Conservation (phyloP, 2,113 vertebrate genomes). For the Sphyrna mokarran region DNA sequence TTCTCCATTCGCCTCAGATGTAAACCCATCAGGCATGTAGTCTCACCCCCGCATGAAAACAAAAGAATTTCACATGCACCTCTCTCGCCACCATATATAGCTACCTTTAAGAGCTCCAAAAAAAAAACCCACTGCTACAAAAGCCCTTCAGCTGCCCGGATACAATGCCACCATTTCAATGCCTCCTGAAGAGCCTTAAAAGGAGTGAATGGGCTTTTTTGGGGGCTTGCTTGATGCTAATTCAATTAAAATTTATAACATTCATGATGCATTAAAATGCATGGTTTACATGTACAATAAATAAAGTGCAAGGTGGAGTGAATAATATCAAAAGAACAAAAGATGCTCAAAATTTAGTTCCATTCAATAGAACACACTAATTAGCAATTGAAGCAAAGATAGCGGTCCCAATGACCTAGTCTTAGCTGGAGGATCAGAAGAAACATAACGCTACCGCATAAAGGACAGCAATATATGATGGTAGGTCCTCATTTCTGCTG, state of each 20-base stretch:
- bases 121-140: background rate
- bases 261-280: background rate
- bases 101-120: background rate
- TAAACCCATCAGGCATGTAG: background rate
- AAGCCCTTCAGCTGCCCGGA: background rate
- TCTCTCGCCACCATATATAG: slow-evolving; percentile 5
- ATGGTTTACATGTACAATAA: background rate
- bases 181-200: background rate
- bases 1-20: slow-evolving; percentile 39
- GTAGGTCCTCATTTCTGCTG: background rate
- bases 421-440: background rate
- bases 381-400: background rate
- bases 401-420: background rate
- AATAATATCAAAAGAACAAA: slow-evolving; percentile 19
- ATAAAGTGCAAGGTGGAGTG: slow-evolving; percentile 5
- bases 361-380: background rate
- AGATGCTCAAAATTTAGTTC: background rate
- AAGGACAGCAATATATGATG: background rate
- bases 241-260: slow-evolving; percentile 25
- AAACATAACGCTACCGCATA: background rate
- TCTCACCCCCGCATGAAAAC: background rate
- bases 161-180: slow-evolving; percentile 26
- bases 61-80: background rate
- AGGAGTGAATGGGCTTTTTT: background rate
- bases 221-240: background rate